Evolutionary conservation across 1,140 invertebrate species (phyloP).

Genomic region (Pemphigus obesinymphae): DNA sequence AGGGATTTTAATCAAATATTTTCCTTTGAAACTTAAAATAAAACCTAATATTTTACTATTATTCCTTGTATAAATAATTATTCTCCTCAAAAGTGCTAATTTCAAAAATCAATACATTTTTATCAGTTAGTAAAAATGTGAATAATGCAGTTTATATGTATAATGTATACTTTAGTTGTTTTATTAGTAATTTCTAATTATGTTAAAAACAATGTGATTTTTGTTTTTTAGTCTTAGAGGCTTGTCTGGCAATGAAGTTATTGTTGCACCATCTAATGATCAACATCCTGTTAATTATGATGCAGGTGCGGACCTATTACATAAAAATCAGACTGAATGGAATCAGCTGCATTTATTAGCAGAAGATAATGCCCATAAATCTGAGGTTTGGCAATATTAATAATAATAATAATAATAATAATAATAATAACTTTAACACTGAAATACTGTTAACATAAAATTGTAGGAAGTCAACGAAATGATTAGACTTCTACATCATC

Average conservation of each 20-base stretch:
- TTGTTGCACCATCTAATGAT: background rate
- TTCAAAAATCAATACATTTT: too few relatives aligned
- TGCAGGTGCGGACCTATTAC: constrained; percentile 58
- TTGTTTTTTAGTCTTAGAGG: constrained; percentile 33
- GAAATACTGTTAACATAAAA: background rate
- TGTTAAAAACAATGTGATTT: too few relatives aligned
- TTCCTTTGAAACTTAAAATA: too few relatives aligned
- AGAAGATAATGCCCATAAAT: constrained; percentile 60
- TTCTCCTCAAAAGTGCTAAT: too few relatives aligned
- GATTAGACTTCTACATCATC: constrained; percentile 56
- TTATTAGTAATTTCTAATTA: too few relatives aligned
- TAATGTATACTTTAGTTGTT: too few relatives aligned
- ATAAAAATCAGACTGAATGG: constrained; percentile 64
- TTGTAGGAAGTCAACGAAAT: constrained; percentile 53
- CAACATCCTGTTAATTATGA: constrained; percentile 52
- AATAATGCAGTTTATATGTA: too few relatives aligned
- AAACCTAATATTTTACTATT: too few relatives aligned
- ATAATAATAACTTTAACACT: background rate
- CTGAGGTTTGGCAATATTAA: constrained; percentile 50
- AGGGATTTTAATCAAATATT: too few relatives aligned
- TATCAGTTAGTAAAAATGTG: too few relatives aligned
- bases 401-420: too few relatives aligned
- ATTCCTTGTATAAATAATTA: too few relatives aligned
- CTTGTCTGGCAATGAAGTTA: constrained; percentile 31
- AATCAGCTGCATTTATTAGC: constrained; percentile 59